Evolutionary conservation across 2,888 invertebrate species (phyloP).

Genomic region (Cantharis rufa): DNA sequence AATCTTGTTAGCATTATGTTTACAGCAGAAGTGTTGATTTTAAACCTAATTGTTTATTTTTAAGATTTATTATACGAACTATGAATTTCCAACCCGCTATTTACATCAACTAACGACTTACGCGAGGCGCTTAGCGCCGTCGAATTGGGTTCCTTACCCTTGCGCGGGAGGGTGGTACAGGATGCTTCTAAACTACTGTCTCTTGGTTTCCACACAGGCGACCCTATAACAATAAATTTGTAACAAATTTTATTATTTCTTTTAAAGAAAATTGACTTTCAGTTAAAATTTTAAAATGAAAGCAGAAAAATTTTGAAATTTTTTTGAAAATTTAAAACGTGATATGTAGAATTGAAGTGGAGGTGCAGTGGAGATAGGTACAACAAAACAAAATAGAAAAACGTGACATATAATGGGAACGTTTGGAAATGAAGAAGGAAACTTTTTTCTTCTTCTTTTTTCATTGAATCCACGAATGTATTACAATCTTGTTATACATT

Average conservation of each 20-base stretch:
- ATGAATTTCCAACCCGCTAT: constrained; percentile 55
- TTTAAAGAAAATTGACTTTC: constrained; percentile 22
- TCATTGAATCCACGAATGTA: too few species aligned
- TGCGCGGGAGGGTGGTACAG: constrained; percentile 64
- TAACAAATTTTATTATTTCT: constrained; percentile 12
- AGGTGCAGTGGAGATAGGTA: not conserved
- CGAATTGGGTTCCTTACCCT: constrained; percentile 61
- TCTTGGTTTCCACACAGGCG: constrained; percentile 98
- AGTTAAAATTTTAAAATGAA: constrained; percentile 6
- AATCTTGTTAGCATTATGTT: constrained; percentile 6
- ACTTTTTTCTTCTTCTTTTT: not conserved
- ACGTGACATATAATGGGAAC: too few species aligned
- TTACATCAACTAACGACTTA: constrained; percentile 63
- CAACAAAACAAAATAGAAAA: too few species aligned
- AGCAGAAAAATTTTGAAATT: not conserved
- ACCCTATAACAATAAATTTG: constrained; percentile 74
- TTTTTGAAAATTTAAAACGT: not conserved
- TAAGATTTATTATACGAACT: constrained; percentile 53
- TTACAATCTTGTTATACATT: too few species aligned
- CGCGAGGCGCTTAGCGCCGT: constrained; percentile 62
- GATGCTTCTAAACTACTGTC: constrained; percentile 71
- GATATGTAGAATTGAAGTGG: not conserved
- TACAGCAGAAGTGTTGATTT: constrained; percentile 6
- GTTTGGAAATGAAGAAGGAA: not conserved
- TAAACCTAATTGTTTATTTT: constrained; percentile 15